Conservation (phyloP, 2,797 vertebrate species). For the Phrynocephalus forsythii region DNA sequence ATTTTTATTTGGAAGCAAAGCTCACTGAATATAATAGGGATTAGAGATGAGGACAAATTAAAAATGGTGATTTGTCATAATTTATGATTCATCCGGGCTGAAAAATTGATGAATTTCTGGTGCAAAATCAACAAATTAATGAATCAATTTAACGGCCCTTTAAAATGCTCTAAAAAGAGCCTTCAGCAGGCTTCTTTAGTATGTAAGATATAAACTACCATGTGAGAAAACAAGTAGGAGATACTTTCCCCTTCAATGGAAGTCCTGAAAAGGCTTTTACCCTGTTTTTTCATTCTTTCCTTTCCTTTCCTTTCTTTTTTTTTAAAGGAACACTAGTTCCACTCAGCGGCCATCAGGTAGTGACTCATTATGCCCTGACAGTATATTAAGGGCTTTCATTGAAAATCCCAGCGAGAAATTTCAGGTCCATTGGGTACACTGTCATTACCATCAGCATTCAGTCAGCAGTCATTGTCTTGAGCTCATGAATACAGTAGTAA, state of each 20-base stretch:
- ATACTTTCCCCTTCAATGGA: constrained; percentile 45
- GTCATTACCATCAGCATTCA: constrained; percentile 27
- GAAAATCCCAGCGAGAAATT: constrained; percentile 35
- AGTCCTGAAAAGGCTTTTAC: constrained; percentile 52
- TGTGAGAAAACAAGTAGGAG: constrained; percentile 33
- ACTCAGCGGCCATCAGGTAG: constrained; percentile 55
- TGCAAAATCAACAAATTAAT: no score
- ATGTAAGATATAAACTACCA: background rate
- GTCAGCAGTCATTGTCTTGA: constrained; percentile 43
- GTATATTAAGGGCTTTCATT: constrained; percentile 56
- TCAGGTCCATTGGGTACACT: constrained; percentile 42
- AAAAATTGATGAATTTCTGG: no score
- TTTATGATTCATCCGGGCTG: no score
- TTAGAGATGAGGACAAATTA: background rate
- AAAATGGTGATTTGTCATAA: no score
- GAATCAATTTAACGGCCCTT: no score
- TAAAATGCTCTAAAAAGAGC: no score
- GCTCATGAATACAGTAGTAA: constrained; percentile 59
- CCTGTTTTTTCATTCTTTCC: no score
- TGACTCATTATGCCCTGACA: constrained; percentile 44
- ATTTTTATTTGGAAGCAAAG: background rate
- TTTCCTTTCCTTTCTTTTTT: constrained; percentile 45
- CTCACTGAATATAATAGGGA: background rate
- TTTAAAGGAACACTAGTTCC: constrained; percentile 42
- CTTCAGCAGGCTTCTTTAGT: constrained; percentile 3